These are phyloP conservation scores for Vultur gryphus DNA, from an alignment of 2,797 vertebrate species.

Conservation along the genomic window DNA sequence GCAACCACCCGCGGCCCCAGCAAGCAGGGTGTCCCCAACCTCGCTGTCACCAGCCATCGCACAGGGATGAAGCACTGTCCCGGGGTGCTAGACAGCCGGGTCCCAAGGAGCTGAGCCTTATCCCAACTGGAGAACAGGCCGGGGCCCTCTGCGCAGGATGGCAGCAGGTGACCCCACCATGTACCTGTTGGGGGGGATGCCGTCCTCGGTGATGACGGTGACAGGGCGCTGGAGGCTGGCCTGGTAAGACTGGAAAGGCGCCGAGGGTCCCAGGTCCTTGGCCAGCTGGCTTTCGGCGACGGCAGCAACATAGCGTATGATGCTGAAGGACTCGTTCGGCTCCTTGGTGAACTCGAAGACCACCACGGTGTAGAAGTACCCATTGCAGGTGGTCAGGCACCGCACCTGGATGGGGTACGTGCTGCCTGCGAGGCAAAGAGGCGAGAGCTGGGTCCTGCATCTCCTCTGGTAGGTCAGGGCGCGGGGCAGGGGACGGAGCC, in stretches of 20 bases:
- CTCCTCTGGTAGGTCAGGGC: rapidly evolving
- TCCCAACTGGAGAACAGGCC: background rate
- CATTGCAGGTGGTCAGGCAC: constrained; percentile 72
- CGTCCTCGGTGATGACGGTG: constrained; percentile 67
- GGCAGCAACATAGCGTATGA: constrained; percentile 81
- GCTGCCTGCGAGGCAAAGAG: constrained; percentile 64
- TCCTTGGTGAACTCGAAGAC: constrained; percentile 80
- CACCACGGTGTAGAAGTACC: constrained; percentile 77
- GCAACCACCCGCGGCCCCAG: rapidly evolving
- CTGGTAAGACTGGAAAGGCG: constrained; percentile 72
- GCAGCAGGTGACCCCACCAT: background rate
- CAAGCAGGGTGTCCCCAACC: background rate
- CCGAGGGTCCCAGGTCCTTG: constrained; percentile 74
- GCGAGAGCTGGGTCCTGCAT: background rate
- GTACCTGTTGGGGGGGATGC: constrained; percentile 75
- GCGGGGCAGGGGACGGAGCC: rapidly evolving
- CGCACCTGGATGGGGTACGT: constrained; percentile 73
- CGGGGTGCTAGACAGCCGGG: rapidly evolving
- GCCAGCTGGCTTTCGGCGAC: constrained; percentile 72
- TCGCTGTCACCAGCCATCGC: rapidly evolving
- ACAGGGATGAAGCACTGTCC: background rate
- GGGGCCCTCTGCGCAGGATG: background rate
- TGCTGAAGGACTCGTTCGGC: constrained; percentile 71
- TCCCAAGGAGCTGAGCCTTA: background rate
- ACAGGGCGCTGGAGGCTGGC: constrained; percentile 11